Base-by-base conservation (phyloP, 1,140 invertebrate species). In the Listronotus bonariensis region DNA sequence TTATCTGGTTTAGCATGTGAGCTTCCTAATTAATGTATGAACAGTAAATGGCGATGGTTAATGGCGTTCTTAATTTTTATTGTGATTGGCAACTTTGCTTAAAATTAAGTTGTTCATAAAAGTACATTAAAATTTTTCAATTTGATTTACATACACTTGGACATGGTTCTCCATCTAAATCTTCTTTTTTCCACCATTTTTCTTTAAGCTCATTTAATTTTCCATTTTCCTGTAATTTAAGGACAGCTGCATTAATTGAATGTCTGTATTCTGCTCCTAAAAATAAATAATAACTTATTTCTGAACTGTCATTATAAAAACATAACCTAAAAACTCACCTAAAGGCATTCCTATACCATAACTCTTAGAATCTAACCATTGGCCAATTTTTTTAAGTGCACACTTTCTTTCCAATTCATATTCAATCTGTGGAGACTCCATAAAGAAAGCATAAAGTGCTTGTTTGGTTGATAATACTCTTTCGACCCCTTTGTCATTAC, bases 361-460 rank as follows among this genome's bases (percentile, higher is more conserved):
- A 68, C 90, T 90, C 77, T 95, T 95, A 41, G 84, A 89, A 80
- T 95, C 89, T 34, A 94, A 78, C 65, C 87, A 79, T 40, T 86
- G 82, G 41, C 92, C 88, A 68, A 95, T 86, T 82, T 92, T 88
- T 66, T 86, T 88, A 4, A 95, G 78, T 36, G 90, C 82, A 71
- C 92, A 95, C 62, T 92, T 82, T n/a, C 88, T 80, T 71, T 92
- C 87, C 9, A 87, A 80, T 66, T 88, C 85, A 74, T 92, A 95
- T 65, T 93, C 91, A 63, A 95, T 86, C 34, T 86, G 85, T 0
- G 90, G 87, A 0, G 90, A 92, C 78, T 95, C 92, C 92, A 95
- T 95, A 3, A 94, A 80, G 77, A 91, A 95, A 1, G 92, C 92
- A 71, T 92, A 95, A 4, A 77, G 67, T 7, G 73, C 71, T 52